Conservation (phyloP, 2,888 invertebrate species). For the Silvanus unidentatus region DNA sequence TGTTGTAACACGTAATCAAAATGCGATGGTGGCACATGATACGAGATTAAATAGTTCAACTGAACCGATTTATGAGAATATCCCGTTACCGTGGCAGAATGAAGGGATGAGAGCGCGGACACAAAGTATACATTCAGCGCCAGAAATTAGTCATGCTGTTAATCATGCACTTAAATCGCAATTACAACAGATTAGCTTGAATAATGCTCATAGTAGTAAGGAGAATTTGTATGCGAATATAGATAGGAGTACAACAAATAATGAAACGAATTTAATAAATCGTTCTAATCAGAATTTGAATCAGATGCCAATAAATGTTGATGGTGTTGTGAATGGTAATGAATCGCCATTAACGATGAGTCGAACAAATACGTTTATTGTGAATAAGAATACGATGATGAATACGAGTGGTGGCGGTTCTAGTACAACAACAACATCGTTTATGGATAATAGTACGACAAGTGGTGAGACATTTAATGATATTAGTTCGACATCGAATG, state of each 20-base stretch:
- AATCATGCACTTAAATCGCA: constrained; percentile 35
- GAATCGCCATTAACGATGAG: constrained; percentile 4
- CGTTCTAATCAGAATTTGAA: constrained; percentile 10
- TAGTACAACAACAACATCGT: constrained; percentile 14
- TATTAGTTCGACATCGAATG: constrained; percentile 25
- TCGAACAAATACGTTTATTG: not conserved
- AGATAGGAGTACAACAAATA: constrained; percentile 15
- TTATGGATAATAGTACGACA: constrained; percentile 15
- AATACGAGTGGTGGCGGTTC: constrained; percentile 10
- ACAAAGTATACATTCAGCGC: constrained; percentile 67
- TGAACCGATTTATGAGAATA: constrained; percentile 79
- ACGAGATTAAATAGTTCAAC: constrained; percentile 46
- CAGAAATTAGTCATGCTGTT: constrained; percentile 49
- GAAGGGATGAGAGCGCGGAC: constrained; percentile 49
- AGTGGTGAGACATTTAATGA: constrained; percentile 23
- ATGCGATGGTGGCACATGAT: constrained; percentile 38
- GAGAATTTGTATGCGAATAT: constrained; percentile 43
- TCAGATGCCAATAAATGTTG: not conserved
- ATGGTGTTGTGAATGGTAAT: not conserved
- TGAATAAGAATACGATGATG: constrained; percentile 13
- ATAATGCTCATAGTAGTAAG: constrained; percentile 26
- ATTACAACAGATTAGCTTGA: constrained; percentile 30
- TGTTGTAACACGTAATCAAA: constrained; percentile 50
- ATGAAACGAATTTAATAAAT: constrained; percentile 4
- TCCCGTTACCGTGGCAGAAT: constrained; percentile 63